Percentiles rank a stretch among this genome's conserved stretches.
These are phyloP conservation scores for Buceros bicornis DNA, from an alignment of 2,797 vertebrate species.

Conservation along the genomic window DNA sequence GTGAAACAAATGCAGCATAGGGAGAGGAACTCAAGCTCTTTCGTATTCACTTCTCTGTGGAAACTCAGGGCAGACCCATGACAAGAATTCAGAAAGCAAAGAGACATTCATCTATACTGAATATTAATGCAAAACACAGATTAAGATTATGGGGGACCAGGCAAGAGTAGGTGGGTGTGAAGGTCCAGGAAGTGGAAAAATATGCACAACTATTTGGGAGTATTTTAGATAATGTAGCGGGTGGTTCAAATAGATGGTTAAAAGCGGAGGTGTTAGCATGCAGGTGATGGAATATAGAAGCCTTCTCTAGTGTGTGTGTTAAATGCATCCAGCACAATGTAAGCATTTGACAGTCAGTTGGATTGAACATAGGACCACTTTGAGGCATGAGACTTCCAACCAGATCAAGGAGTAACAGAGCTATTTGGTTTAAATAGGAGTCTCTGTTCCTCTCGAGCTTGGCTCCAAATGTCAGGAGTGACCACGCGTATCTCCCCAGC, in stretches of 20 bases:
- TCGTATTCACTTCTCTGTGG: constrained; percentile 65
- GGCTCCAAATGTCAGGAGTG: neutral
- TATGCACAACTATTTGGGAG: neutral
- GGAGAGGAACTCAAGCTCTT: constrained; percentile 68
- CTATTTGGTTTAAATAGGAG: neutral
- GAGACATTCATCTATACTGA: neutral
- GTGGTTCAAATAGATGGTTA: neutral
- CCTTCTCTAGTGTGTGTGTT: neutral
- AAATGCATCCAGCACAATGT: neutral
- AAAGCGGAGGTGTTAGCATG: neutral
- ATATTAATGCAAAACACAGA: neutral
- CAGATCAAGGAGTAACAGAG: neutral
- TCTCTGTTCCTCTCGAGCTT: constrained; percentile 15
- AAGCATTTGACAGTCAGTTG: neutral
- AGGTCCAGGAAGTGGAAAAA: neutral
- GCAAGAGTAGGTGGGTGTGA: neutral
- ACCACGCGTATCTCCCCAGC: neutral
- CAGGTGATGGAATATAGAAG: neutral
- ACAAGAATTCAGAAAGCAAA: constrained; percentile 33
- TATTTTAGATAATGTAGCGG: neutral
- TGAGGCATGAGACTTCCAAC: neutral
- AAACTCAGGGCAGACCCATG: constrained; percentile 27
- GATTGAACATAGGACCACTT: neutral
- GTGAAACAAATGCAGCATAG: constrained; percentile 50
- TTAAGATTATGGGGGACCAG: neutral